Conservation (phyloP, 2,888 invertebrate species). For the Lycocerus yunnanus region DNA sequence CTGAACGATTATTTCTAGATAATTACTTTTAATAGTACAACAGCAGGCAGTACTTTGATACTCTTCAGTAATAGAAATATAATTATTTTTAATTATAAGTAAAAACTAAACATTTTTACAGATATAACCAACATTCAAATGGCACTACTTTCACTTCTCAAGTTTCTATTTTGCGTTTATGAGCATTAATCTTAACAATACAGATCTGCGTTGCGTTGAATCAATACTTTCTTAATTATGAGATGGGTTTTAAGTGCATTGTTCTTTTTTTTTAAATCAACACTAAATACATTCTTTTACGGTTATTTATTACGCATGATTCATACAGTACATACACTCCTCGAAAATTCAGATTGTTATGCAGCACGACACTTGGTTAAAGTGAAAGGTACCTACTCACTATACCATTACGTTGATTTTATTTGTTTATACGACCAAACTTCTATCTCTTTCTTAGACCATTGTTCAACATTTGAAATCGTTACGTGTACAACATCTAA, state of each 20-base stretch:
- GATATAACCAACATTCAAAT: not conserved
- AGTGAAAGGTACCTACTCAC: constrained; percentile 12
- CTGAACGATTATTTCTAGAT: not conserved
- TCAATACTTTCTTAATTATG: not conserved
- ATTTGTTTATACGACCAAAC: not conserved
- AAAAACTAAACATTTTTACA: not conserved
- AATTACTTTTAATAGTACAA: not conserved
- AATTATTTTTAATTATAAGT: not conserved
- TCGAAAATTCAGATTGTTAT: constrained; percentile 17
- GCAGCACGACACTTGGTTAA: constrained; percentile 12
- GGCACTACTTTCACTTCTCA: not conserved
- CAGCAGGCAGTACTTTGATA: not conserved
- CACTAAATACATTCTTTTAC: constrained; percentile 2
- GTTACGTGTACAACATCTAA: constrained; percentile 6
- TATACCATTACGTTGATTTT: constrained; percentile 7
- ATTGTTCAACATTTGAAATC: not conserved
- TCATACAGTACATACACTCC: constrained; percentile 14
- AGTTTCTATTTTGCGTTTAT: not conserved
- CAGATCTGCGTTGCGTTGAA: not conserved
- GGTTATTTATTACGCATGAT: constrained; percentile 4
- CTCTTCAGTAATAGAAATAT: not conserved
- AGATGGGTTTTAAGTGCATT: not conserved
- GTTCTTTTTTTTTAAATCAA: not conserved
- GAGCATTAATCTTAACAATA: not conserved
- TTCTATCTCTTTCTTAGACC: not conserved